Percentiles rank a stretch among this genome's conserved stretches.
phyloP scores from a whole-genome alignment of 2,113 vertebrate species.

The Ursus arctos region DNA sequence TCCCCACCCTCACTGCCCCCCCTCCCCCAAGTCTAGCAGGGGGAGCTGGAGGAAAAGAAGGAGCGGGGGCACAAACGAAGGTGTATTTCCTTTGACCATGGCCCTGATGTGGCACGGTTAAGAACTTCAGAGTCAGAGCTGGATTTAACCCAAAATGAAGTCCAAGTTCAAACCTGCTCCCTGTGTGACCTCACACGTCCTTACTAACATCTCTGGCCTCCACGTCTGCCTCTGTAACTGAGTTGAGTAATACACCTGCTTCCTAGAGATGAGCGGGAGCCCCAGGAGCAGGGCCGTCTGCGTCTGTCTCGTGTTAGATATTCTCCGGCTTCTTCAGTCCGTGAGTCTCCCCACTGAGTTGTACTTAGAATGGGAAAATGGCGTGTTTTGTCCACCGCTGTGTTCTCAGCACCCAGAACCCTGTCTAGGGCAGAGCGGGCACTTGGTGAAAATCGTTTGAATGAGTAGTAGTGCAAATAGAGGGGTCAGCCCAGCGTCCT shows the following conservation, averaged over 20 bases:
- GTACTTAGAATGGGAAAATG: too few relatives aligned
- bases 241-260: background rate
- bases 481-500: background rate
- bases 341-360: fast-evolving
- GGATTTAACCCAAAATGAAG: background rate
- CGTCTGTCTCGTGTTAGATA: background rate
- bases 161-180: background rate
- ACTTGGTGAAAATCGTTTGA: too few relatives aligned
- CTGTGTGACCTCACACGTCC: too few relatives aligned
- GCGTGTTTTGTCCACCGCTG: too few relatives aligned
- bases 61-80: background rate
- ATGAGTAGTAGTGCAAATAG: too few relatives aligned
- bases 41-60: background rate
- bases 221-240: background rate
- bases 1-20: too few relatives aligned
- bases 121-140: background rate
- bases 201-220: background rate
- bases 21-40: too few relatives aligned
- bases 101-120: background rate
- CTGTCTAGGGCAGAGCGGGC: background rate
- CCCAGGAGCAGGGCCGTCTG: background rate
- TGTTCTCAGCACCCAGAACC: background rate
- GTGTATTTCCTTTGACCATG: background rate
- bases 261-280: background rate
- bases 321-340: background rate